Evolutionary conservation across 2,888 invertebrate genomes (phyloP).

Genomic region (Phasia obesa): DNA sequence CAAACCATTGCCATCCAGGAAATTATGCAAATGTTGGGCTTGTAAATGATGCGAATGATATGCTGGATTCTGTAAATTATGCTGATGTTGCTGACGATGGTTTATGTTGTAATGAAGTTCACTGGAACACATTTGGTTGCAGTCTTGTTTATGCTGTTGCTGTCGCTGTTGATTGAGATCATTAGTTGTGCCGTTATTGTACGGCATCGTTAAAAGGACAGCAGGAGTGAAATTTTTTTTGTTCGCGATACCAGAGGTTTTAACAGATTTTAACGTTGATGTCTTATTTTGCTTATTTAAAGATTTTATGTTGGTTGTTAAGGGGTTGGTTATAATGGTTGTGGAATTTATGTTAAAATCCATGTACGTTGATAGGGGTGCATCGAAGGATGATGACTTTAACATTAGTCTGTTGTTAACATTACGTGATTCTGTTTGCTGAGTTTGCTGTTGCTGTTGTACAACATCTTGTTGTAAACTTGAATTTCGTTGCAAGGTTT

Average conservation of each 20-base stretch:
- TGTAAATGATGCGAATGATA: constrained; percentile 38
- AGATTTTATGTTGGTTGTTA: constrained; percentile 33
- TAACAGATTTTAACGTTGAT: constrained; percentile 40
- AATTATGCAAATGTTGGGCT: background rate
- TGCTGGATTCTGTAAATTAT: constrained; percentile 36
- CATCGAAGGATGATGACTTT: constrained; percentile 71
- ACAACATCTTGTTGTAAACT: constrained; percentile 70
- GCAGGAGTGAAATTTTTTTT: constrained; percentile 46
- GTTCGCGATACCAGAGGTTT: constrained; percentile 1
- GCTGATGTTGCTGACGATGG: constrained; percentile 52
- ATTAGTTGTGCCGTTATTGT: constrained; percentile 7
- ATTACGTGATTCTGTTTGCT: constrained; percentile 70
- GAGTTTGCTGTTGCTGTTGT: constrained; percentile 1
- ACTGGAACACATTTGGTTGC: constrained; percentile 42
- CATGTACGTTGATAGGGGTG: constrained; percentile 37
- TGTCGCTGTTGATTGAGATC: constrained; percentile 26
- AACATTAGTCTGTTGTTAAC: constrained; percentile 67
- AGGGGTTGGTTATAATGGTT: constrained; percentile 47
- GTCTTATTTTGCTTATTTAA: constrained; percentile 8
- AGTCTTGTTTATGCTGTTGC: constrained; percentile 22
- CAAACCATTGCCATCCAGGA: constrained; percentile 52
- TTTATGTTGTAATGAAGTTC: constrained; percentile 72
- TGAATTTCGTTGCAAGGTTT: constrained; percentile 68
- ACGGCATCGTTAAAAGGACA: constrained; percentile 20
- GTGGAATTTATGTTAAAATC: constrained; percentile 64